Evolutionary conservation across 2,797 vertebrate genomes (phyloP).

Genomic region (Acomys russatus): DNA sequence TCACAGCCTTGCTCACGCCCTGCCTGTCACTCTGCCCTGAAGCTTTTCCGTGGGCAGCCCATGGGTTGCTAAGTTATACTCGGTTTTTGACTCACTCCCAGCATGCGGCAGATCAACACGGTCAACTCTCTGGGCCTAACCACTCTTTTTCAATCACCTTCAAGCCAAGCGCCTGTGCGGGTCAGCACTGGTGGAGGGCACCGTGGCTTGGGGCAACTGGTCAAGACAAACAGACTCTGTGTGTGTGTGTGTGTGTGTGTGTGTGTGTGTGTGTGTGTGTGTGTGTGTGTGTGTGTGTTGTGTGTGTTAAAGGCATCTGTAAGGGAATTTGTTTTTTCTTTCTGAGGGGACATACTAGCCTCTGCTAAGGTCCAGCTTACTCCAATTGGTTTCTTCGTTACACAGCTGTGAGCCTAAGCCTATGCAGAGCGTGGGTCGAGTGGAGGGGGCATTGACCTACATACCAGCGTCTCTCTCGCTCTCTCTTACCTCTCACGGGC

Average conservation of each 20-base stretch:
- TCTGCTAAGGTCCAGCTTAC: not conserved
- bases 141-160: not conserved
- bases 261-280: too few species aligned
- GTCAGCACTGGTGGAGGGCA: not conserved
- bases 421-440: too few species aligned
- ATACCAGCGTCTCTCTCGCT: too few species aligned
- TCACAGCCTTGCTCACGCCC: not conserved
- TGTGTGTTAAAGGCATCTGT: not conserved
- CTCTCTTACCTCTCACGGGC: not conserved
- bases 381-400: rapidly evolving
- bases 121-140: not conserved
- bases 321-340: not conserved
- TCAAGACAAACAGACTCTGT: rapidly evolving
- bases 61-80: not conserved
- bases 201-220: not conserved
- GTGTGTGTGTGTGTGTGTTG: too few species aligned
- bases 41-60: not conserved
- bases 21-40: not conserved
- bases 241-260: too few species aligned
- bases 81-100: not conserved
- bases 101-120: not conserved
- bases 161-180: not conserved
- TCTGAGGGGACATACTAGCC: not conserved
- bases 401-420: not conserved
- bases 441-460: not conserved